Conservation (phyloP, 2,888 invertebrate genomes). For the Scaptomyza flava region DNA sequence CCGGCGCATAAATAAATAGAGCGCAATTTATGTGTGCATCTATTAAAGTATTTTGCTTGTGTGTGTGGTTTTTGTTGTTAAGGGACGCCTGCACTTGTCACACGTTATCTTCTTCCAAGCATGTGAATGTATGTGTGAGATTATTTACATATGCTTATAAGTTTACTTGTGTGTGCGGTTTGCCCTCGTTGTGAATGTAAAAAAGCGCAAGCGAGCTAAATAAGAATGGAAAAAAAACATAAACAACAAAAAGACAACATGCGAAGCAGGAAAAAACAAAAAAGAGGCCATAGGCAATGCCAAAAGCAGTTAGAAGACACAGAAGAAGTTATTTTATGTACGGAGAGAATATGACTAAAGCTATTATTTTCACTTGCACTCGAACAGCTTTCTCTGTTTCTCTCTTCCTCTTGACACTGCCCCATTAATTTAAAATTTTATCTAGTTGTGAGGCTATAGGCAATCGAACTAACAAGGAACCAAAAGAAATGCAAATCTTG, state of each 20-base stretch:
- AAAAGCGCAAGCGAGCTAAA: conserved; percentile 68
- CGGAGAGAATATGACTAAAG: background rate
- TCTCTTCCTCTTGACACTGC: background rate
- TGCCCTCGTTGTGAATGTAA: conserved; percentile 73
- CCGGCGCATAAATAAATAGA: conserved; percentile 71
- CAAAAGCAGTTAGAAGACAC: conserved; percentile 34
- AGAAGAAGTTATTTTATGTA: conserved; percentile 29
- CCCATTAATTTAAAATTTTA: conserved; percentile 7
- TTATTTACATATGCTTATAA: conserved; percentile 61
- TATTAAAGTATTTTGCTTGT: conserved; percentile 53
- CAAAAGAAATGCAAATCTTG: background rate
- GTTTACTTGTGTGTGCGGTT: conserved; percentile 31
- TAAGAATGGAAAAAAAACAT: conserved; percentile 16
- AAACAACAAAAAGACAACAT: conserved; percentile 20
- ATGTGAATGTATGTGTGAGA: conserved; percentile 38
- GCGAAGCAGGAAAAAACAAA: conserved; percentile 42
- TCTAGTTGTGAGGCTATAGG: conserved; percentile 16
- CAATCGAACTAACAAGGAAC: background rate
- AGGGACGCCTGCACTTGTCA: conserved; percentile 64
- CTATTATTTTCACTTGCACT: background rate
- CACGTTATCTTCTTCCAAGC: conserved; percentile 59
- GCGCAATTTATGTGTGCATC: conserved; percentile 75
- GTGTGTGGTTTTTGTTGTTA: conserved; percentile 16
- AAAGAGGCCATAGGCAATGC: conserved; percentile 33
- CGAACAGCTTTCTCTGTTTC: background rate